Conservation (phyloP, 2,888 invertebrate genomes). For the Blera fallax region DNA sequence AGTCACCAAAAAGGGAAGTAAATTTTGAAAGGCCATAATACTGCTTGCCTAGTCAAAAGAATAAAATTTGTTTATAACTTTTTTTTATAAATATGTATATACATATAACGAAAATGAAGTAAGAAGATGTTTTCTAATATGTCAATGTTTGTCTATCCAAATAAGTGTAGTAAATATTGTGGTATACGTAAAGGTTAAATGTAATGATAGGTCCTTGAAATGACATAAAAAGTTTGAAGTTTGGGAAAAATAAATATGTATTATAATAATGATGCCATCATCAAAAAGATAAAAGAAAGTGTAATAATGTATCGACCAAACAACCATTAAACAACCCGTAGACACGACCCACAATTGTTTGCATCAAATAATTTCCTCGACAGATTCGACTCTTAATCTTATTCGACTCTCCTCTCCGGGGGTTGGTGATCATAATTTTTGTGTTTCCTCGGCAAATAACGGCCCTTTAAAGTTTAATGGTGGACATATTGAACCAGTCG, state of each 20-base stretch:
- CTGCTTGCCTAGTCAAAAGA: background rate
- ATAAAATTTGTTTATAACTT: background rate
- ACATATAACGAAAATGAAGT: background rate
- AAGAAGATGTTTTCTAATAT: background rate
- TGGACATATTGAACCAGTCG: background rate
- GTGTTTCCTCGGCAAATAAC: background rate
- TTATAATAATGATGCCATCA: background rate
- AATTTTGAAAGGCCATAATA: background rate
- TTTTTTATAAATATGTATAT: constrained; percentile 14
- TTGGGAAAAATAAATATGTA: background rate
- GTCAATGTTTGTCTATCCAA: background rate
- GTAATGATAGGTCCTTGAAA: background rate
- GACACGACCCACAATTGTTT: no score
- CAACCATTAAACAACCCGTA: no score
- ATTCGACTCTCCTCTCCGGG: background rate
- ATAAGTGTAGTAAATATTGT: constrained; percentile 14
- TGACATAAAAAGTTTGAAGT: background rate
- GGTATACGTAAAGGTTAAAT: background rate
- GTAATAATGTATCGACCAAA: no score
- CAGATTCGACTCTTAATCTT: no score
- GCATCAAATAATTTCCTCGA: no score
- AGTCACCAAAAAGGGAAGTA: no score
- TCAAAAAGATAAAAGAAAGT: background rate
- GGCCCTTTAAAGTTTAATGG: background rate
- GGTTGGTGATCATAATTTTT: background rate